Conservation (phyloP, 2,797 vertebrate genomes). For the Chrosomus eos region DNA sequence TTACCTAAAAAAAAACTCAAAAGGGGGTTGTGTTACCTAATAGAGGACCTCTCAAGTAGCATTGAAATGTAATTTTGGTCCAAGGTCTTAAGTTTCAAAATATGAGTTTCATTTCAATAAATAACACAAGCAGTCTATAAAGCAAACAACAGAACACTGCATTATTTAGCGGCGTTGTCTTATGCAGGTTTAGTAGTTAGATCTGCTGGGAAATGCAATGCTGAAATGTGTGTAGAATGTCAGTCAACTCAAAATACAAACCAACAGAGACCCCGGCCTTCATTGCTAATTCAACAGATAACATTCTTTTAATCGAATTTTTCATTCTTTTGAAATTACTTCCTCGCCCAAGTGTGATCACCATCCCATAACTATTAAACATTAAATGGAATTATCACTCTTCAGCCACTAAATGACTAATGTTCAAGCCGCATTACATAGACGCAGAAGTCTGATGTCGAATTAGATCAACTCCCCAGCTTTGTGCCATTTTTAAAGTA, state of each 20-base stretch:
- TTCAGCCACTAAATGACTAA: constrained; percentile 39
- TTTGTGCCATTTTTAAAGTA: constrained; percentile 25
- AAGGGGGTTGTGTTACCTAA: background rate
- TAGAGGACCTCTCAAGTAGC: background rate
- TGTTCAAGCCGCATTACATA: constrained; percentile 40
- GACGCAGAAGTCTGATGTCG: constrained; percentile 28
- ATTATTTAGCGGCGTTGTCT: constrained; percentile 5
- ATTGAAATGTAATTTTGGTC: too few relatives aligned
- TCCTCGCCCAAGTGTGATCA: constrained; percentile 48
- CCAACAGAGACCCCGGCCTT: constrained; percentile 36
- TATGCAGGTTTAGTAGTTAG: background rate
- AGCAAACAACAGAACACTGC: background rate
- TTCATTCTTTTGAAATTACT: constrained; percentile 51
- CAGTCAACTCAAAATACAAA: constrained; percentile 45
- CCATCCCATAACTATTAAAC: constrained; percentile 50
- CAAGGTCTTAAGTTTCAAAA: background rate
- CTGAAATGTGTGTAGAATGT: constrained; percentile 34
- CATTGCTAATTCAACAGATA: constrained; percentile 51
- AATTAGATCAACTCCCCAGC: constrained; percentile 30
- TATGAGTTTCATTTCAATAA: background rate
- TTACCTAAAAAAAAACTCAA: constrained; percentile 15
- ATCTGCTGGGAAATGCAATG: constrained; percentile 27
- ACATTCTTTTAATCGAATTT: constrained; percentile 52
- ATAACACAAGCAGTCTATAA: constrained; percentile 6
- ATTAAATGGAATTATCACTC: constrained; percentile 52